Evolutionary conservation across 2,888 invertebrate species (phyloP), one percentile per base, ranked within the genome.

Genomic region (Drosophila prostipennis): DNA sequence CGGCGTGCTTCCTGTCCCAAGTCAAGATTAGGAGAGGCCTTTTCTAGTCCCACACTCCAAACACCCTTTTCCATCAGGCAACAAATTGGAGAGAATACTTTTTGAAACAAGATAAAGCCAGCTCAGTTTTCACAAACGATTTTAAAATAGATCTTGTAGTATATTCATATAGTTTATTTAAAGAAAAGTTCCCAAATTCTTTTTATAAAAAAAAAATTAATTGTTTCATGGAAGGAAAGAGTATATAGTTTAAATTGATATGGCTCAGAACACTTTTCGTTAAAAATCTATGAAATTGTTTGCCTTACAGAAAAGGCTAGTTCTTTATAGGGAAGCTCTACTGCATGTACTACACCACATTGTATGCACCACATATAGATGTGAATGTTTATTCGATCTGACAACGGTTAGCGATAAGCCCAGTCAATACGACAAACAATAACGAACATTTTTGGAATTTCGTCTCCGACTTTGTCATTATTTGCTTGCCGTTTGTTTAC

Each of bases 361-460:
- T n/a, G 34, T n/a, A 49, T 42, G 14, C 40, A 42, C 8, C 19
- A 40, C 46, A 63, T 37, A 16, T 45, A 29, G 16, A 32, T 36
- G 48, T 23, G 60, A 39, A 63, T 54, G 72, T 78, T 78, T 61
- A 81, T 65, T 68, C 79, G 68, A 68, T 70, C 61, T 60, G 79
- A 77, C 64, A 75, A 61, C 23, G 19, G 43, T 45, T 40, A 23
- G 54, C 70, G 86, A 82, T 85, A 85, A 85, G 82, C 79, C 74
- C 71, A 64, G 82, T 85, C 82, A 80, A 85, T 85, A 82, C 69
- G 77, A 77, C 69, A 77, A 80, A 80, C 72, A 80, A 52, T 10
- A 56, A 77, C 58, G 32, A 51, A 60, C 48, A 60, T 60, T 53
- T 71, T 36, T 54, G 45, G 46, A 51, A 51, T 76, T 77, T 68